A percentile compares a stretch with the other conserved stretches of the same genome.
Evolutionary conservation across 2,888 invertebrate genomes (phyloP).

Genomic region (Drosophila neotestacea): DNA sequence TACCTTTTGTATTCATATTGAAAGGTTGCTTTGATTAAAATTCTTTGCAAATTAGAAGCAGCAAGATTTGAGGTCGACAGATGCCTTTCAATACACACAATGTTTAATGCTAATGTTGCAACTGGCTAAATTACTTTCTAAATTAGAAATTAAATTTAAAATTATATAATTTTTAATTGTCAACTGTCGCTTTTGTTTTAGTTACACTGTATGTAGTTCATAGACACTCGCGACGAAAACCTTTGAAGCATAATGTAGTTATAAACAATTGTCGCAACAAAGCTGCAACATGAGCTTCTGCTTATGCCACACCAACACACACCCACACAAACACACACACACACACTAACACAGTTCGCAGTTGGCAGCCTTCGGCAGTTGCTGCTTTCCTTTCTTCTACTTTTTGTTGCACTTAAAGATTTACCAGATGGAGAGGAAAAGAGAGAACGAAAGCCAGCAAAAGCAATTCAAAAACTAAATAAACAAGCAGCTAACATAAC

Average conservation of each 20-base stretch:
- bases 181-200: constrained; percentile 1
- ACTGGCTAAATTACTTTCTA: background rate
- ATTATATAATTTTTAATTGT: constrained; percentile 1
- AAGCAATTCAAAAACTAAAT: constrained; percentile 50
- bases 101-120: background rate
- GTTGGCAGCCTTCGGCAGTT: constrained; percentile 9
- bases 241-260: constrained; percentile 8
- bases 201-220: background rate
- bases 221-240: background rate
- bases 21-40: background rate
- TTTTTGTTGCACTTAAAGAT: constrained; percentile 52
- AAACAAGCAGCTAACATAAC: constrained; percentile 41
- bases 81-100: background rate
- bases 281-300: constrained; percentile 19
- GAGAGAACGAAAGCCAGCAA: constrained; percentile 32
- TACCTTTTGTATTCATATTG: background rate
- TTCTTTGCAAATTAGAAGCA: background rate
- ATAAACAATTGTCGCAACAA: constrained; percentile 23
- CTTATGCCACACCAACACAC: constrained; percentile 8
- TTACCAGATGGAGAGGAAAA: constrained; percentile 34
- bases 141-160: background rate
- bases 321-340: background rate
- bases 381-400: constrained; percentile 7
- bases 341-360: background rate
- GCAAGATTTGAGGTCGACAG: background rate